Base-by-base conservation (phyloP, 2,888 invertebrate species). In the Tigriopus californicus region DNA sequence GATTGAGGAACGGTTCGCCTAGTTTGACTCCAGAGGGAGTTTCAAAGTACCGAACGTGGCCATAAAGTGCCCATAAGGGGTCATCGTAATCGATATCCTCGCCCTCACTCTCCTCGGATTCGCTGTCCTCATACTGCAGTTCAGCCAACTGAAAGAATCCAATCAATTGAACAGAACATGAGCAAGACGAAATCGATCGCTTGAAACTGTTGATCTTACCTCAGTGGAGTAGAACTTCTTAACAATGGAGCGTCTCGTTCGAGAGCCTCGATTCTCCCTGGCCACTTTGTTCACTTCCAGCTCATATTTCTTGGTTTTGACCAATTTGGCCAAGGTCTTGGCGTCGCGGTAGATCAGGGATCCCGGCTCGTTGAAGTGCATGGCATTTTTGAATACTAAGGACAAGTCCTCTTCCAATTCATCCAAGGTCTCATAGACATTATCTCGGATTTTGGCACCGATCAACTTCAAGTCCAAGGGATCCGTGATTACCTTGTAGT, bases 271-370 rank as follows among this genome's bases (percentile, higher is more conserved):
- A 47, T 58, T 58, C 40, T 58, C 47, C 33, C 47, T 46, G 20
- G 58, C 70, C 49, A 49, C 40, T 18, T 47, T 46, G 40, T 47
- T 58, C 10, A 40, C 58, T 63, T 85, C 85, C 12, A 87, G 74
- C 68, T 87, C 86, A 60, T 78, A 73, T 64, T 81, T 82, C 61
- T 73, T 74, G 6, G 70, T 68, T 11, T 69, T 68, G 56, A 78
- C 75, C 63, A 86, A 80, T 77, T 85, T 88, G 68, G 87, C 85
- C 59, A 97, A 72, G 24, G 81, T 76, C 68, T 88, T 89, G 1
- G 95, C 92, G 72, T 94, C 91, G 72, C 90, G 92, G 69, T 92
- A 95, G 65, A 97, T 94, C 69, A 85, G 84, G 13, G 94, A 94
- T 1, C 91, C 91, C 0, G 97, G 91, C 68, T 95, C 95, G 70